Evolutionary conservation across 2,888 invertebrate species (phyloP).

Genomic region (Axea sp.): DNA sequence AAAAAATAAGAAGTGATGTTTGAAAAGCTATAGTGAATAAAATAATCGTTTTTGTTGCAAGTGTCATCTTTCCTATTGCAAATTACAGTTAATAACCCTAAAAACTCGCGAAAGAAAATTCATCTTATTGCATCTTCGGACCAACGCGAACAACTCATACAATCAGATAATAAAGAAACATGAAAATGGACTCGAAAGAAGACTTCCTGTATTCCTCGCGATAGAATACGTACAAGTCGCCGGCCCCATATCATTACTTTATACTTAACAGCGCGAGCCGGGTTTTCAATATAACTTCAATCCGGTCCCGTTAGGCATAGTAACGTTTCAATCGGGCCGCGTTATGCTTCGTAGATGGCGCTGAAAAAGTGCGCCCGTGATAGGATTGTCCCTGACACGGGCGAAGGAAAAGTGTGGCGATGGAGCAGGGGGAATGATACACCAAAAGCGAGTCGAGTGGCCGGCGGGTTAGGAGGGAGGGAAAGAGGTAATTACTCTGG

Average conservation of each 20-base stretch:
- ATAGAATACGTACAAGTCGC: neutral
- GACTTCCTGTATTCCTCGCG: conserved; percentile 43
- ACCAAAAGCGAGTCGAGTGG: conserved; percentile 48
- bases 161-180: conserved; percentile 36
- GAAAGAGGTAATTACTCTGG: conserved; percentile 76
- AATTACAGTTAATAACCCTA: too few relatives aligned
- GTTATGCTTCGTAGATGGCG: conserved; percentile 15
- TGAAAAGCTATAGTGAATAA: too few relatives aligned
- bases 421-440: conserved; percentile 43
- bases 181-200: conserved; percentile 33
- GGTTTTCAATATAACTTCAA: conserved; percentile 48
- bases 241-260: conserved; percentile 32
- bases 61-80: too few relatives aligned
- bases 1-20: too few relatives aligned
- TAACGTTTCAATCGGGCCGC: conserved; percentile 45
- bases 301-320: conserved; percentile 43
- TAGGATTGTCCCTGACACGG: conserved; percentile 40
- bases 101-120: too few relatives aligned
- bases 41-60: too few relatives aligned
- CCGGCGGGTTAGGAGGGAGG: conserved; percentile 43
- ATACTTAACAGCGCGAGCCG: conserved; percentile 26
- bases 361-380: conserved; percentile 33
- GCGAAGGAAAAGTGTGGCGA: conserved; percentile 54
- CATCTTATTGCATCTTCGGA: neutral
- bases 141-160: conserved; percentile 1